A percentile compares a stretch with the other conserved stretches of the same genome.
phyloP scores from a whole-genome alignment of 2,888 invertebrate species.

The Thymelicus sylvestris region DNA sequence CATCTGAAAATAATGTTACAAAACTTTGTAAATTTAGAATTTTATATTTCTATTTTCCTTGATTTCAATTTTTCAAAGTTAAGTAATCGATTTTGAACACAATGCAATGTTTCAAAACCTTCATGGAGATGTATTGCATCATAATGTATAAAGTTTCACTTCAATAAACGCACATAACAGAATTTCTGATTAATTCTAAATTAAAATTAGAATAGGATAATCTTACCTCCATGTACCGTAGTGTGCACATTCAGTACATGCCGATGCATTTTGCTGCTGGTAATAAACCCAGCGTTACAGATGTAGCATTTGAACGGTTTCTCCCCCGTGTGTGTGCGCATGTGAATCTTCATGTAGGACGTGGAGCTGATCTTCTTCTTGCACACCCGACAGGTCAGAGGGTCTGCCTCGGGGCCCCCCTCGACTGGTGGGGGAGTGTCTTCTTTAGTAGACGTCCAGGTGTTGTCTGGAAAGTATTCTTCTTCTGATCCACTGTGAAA shows the following conservation, averaged over 20 bases:
- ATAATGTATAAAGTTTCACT: no score
- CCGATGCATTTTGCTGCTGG: conserved; percentile 73
- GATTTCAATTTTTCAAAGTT: no score
- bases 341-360: conserved; percentile 67
- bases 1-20: conserved; percentile 45
- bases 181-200: background rate
- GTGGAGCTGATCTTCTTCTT: conserved; percentile 63
- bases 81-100: no score
- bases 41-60: no score
- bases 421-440: conserved; percentile 41
- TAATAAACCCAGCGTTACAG: conserved; percentile 70
- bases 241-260: conserved; percentile 67
- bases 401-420: conserved; percentile 36
- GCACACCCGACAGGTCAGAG: conserved; percentile 59
- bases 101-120: no score
- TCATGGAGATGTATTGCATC: no score
- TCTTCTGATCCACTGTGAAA: conserved; percentile 50
- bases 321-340: conserved; percentile 75
- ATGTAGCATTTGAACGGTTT: conserved; percentile 68
- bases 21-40: background rate
- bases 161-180: no score
- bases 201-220: background rate
- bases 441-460: conserved; percentile 61
- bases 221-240: conserved; percentile 3
- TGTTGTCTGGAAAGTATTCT: conserved; percentile 74